Evolutionary conservation across 2,797 vertebrate species (phyloP), one percentile per base, ranked within the genome.

Genomic region (Botia kubotai): DNA sequence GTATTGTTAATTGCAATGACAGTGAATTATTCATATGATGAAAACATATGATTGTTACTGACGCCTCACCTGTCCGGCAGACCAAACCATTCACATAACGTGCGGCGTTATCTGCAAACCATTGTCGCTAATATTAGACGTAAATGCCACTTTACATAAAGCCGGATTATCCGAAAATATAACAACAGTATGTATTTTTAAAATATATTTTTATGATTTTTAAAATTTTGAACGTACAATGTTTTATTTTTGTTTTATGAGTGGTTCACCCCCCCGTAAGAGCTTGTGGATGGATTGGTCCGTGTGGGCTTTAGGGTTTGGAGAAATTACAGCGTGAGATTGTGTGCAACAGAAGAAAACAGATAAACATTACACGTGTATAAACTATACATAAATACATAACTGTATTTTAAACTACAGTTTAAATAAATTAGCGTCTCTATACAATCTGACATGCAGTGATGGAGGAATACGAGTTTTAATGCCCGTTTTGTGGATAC

Each of bases 41-140:
- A 83, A 88, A 84, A 86, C 87, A 19, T 83, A 75, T 78, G 86
- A 84, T 85, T 48, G 79, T 63, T 21, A 55, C 69, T 53, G 75
- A 60, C 72, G 66, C 58, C 52, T 91, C 91, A 91, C 91, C 93
- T 93, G 92, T 91, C 85, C 57, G 39, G n/a, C 72, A 67, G 82
- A 80, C 50, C 50, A 83, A 85, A 81, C 79, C 52, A 80, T 75
- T 70, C 0, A 21, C n/a, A 63, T 1, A 33, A 71, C 0, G 6
- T 63, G 12, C 33, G 1, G 6, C 4, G 1, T 48, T 16, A 17
- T 6, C 0, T 60, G 11, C 0, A 46, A 0, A 12, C 23, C 2
- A 13, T 16, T 16, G 12, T 77, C 2, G 2, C 21, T 1, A 26
- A n/a, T 33, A 29, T 63, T 29, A 4, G 1, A 17, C 2, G 23